Conservation (phyloP, 2,113 vertebrate genomes). For the Corynorhinus townsendii region DNA sequence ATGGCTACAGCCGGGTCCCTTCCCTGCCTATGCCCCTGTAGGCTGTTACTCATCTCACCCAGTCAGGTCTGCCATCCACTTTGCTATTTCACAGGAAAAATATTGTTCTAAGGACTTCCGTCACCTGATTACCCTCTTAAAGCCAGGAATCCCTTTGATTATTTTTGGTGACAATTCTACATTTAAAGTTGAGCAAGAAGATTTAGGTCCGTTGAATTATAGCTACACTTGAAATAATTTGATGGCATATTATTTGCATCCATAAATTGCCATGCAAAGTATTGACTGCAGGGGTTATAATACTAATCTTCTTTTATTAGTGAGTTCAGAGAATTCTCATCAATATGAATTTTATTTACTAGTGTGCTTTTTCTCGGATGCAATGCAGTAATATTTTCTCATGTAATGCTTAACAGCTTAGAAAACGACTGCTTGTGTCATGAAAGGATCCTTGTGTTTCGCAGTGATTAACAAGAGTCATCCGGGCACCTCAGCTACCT, state of each 20-base stretch:
- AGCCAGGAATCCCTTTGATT: slow-evolving; percentile 1
- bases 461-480: slow-evolving; percentile 43
- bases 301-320: slow-evolving; percentile 71
- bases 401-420: slow-evolving; percentile 63
- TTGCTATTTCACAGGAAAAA: background rate
- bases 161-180: slow-evolving; percentile 17
- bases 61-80: background rate
- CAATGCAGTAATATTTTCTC: slow-evolving; percentile 47
- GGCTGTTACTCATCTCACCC: background rate
- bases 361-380: slow-evolving; percentile 49
- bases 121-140: background rate
- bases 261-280: slow-evolving; percentile 62
- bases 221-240: slow-evolving; percentile 63
- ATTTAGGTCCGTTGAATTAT: slow-evolving; percentile 36
- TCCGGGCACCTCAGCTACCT: slow-evolving; percentile 23
- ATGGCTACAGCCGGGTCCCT: background rate
- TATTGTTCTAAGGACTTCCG: background rate
- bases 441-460: slow-evolving; percentile 40
- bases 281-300: slow-evolving; percentile 59
- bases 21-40: accelerated
- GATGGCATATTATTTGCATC: slow-evolving; percentile 56
- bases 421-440: slow-evolving; percentile 48
- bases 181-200: slow-evolving; percentile 46
- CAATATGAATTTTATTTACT: slow-evolving; percentile 72
- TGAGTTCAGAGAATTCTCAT: slow-evolving; percentile 62